Conservation (phyloP, 2,113 vertebrate genomes). For the Platichthys stellatus region DNA sequence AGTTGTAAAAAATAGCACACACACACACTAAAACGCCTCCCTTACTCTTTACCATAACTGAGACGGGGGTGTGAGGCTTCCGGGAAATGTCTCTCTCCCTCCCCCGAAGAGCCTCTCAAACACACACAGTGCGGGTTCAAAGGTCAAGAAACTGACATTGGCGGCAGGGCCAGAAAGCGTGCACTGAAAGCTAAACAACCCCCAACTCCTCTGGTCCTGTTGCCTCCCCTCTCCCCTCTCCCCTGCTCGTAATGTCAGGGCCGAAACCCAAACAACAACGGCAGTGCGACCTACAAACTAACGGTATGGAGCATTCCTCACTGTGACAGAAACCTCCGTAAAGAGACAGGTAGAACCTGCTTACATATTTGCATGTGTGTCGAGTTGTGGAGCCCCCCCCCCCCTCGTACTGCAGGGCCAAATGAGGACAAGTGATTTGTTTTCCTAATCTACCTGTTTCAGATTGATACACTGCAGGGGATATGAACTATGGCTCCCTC, state of each 20-base stretch:
- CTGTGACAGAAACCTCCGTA: conserved; percentile 9
- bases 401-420: not conserved
- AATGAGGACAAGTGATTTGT: conserved; percentile 39
- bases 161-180: conserved; percentile 21
- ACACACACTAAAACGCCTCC: not conserved
- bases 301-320: conserved; percentile 1
- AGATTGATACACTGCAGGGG: conserved; percentile 26
- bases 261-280: conserved; percentile 47
- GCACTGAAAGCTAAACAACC: conserved; percentile 50
- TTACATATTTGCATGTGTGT: conserved; percentile 30
- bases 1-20: not conserved
- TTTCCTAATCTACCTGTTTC: conserved; percentile 27
- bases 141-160: conserved; percentile 57
- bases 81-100: conserved; percentile 11
- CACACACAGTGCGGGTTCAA: conserved; percentile 37
- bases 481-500: conserved; percentile 39
- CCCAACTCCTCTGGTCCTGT: not conserved
- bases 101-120: not conserved
- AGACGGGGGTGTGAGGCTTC: conserved; percentile 6
- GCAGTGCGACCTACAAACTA: conserved; percentile 14
- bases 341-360: not conserved
- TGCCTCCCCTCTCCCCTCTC: not conserved
- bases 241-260: not conserved
- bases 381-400: conserved; percentile 1
- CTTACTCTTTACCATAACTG: not conserved